Percentiles rank a stretch among this genome's conserved stretches.
phyloP scores from a whole-genome alignment of 1,140 invertebrate genomes.

The fruit fly (Drosophila melanogaster) region DNA sequence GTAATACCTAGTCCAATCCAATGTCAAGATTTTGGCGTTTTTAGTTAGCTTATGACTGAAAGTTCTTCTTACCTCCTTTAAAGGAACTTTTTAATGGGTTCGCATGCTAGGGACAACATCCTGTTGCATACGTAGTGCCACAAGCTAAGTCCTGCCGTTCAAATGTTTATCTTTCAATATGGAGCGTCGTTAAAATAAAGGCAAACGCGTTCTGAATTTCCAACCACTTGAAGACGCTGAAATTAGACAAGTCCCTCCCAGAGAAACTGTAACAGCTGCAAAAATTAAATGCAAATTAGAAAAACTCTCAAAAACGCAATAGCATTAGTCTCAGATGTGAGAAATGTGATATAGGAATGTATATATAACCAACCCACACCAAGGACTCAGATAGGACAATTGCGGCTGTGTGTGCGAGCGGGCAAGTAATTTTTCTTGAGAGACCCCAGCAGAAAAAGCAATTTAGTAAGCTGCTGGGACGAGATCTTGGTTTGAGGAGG shows the following conservation, averaged over 20 bases:
- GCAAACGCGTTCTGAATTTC: slow-evolving; percentile 72
- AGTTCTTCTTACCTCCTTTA: slow-evolving; percentile 4
- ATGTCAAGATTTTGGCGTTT: too few species aligned
- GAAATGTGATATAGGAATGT: slow-evolving; percentile 80
- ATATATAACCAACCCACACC: slow-evolving; percentile 45
- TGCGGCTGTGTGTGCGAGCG: slow-evolving; percentile 22
- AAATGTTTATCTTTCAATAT: slow-evolving; percentile 78
- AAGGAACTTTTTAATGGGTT: not conserved
- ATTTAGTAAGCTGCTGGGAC: slow-evolving; percentile 75
- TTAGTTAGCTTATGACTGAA: too few species aligned
- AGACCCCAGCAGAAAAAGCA: slow-evolving; percentile 66
- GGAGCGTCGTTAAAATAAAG: slow-evolving; percentile 69
- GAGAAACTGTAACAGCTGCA: slow-evolving; percentile 72
- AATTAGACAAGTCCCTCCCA: slow-evolving; percentile 3
- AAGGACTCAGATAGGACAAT: slow-evolving; percentile 23
- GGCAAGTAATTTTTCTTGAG: slow-evolving; percentile 77
- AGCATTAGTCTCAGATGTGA: slow-evolving; percentile 83
- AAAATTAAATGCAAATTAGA: slow-evolving; percentile 84
- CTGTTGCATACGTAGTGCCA: slow-evolving; percentile 66
- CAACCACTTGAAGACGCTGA: slow-evolving; percentile 66
- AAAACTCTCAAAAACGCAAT: slow-evolving; percentile 79
- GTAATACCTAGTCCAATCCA: too few species aligned
- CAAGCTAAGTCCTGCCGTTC: slow-evolving; percentile 47
- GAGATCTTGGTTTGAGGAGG: slow-evolving; percentile 33
- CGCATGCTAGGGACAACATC: slow-evolving; percentile 34